Percentiles rank a stretch among this genome's conserved stretches.
Conservation (phyloP, 2,113 vertebrate genomes). For the Oreotrochilus melanogaster region DNA sequence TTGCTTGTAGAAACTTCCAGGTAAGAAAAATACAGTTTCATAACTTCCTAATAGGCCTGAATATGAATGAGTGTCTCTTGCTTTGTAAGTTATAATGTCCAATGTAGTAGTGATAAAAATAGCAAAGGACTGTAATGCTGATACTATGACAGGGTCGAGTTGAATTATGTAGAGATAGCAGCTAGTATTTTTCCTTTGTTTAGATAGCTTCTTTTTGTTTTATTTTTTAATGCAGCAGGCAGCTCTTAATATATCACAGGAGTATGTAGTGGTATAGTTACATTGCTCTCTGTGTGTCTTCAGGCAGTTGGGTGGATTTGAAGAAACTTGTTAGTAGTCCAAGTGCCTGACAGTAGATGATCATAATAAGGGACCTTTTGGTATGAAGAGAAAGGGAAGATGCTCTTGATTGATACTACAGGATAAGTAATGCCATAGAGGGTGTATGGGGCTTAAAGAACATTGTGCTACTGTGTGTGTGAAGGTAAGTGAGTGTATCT, state of each 20-base stretch:
- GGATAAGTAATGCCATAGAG: neutral
- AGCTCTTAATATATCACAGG: neutral
- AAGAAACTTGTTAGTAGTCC: neutral
- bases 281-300: accelerated
- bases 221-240: neutral
- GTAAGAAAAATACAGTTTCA: neutral
- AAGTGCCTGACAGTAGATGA: neutral
- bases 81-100: neutral
- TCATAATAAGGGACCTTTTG: neutral
- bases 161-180: neutral
- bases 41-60: neutral
- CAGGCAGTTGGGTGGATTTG: neutral
- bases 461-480: neutral
- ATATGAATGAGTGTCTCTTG: neutral
- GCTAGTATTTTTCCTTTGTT: neutral
- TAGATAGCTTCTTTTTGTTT: neutral
- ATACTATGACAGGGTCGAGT: neutral
- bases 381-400: neutral
- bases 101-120: neutral
- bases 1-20: neutral
- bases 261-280: neutral
- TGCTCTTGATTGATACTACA: neutral
- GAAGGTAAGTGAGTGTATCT: neutral
- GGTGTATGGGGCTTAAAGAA: neutral
- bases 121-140: neutral